A percentile compares a stretch with the other conserved stretches of the same genome.
phyloP scores from a whole-genome alignment of 2,113 vertebrate genomes.

The Tringa solitaria region DNA sequence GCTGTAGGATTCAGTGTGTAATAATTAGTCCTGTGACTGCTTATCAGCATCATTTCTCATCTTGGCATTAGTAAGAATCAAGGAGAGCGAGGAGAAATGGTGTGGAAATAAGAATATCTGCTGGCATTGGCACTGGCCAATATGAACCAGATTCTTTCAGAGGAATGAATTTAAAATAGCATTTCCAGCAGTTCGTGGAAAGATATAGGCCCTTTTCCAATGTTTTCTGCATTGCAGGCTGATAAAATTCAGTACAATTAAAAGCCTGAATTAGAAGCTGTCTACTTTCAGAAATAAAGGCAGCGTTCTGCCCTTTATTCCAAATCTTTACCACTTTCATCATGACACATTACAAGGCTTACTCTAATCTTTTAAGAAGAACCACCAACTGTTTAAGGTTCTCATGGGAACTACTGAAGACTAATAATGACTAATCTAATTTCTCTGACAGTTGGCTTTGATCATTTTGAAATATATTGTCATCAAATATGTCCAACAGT shows the following conservation, averaged over 20 bases:
- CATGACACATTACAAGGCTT: slow-evolving; percentile 53
- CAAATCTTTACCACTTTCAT: slow-evolving; percentile 65
- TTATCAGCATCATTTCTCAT: not conserved
- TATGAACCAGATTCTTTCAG: not conserved
- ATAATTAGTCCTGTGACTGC: not conserved
- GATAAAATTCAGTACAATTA: slow-evolving; percentile 3
- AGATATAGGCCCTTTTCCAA: not conserved
- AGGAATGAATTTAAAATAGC: not conserved
- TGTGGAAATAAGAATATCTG: slow-evolving; percentile 1
- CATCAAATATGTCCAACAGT: slow-evolving; percentile 43
- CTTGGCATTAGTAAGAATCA: not conserved
- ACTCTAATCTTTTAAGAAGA: slow-evolving; percentile 62
- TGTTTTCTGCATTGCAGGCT: not conserved
- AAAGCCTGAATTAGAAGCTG: slow-evolving; percentile 6
- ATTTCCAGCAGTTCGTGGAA: not conserved
- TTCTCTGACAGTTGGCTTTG: slow-evolving; percentile 52
- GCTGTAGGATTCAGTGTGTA: not conserved
- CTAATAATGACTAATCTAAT: slow-evolving; percentile 45
- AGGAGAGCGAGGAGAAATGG: not conserved
- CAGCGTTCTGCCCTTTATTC: slow-evolving; percentile 5
- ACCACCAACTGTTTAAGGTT: slow-evolving; percentile 15
- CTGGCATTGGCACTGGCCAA: not conserved
- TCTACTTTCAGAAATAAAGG: slow-evolving; percentile 30
- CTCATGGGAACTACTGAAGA: slow-evolving; percentile 59
- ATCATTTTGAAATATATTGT: slow-evolving; percentile 32